These are phyloP conservation scores for Chionoecetes opilio DNA, from an alignment of 1,140 invertebrate species.

Conservation along the genomic window DNA sequence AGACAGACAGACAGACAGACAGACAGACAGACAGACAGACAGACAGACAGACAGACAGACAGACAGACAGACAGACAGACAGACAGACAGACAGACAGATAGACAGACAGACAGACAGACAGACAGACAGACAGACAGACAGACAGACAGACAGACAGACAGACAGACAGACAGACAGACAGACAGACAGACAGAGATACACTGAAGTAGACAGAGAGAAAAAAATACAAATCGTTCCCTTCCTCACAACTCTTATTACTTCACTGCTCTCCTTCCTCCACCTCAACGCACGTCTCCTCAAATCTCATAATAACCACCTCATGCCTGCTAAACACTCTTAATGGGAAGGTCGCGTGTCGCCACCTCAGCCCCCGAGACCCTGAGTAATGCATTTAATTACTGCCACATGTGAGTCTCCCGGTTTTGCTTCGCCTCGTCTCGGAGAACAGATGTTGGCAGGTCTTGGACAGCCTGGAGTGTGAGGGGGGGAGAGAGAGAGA, in stretches of 20 bases:
- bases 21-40: not conserved
- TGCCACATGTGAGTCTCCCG: constrained; percentile 2
- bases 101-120: too few species aligned
- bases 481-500: not conserved
- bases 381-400: constrained; percentile 64
- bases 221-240: not conserved
- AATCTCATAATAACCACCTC: constrained; percentile 56
- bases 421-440: not conserved
- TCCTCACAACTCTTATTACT: not conserved
- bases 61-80: not conserved
- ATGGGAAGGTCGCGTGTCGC: constrained; percentile 51
- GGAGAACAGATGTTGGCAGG: not conserved
- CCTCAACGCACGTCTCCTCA: not conserved
- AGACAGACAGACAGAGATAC: not conserved
- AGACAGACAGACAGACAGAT: not conserved
- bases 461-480: not conserved
- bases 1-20: not conserved
- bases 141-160: not conserved
- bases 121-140: too few species aligned
- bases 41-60: not conserved
- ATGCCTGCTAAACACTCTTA: constrained; percentile 49
- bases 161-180: not conserved
- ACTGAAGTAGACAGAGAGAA: not conserved
- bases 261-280: not conserved
- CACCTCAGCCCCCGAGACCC: not conserved